These are phyloP conservation scores for Drosophila kanekoi DNA, from an alignment of 2,888 invertebrate species.

Conservation along the genomic window DNA sequence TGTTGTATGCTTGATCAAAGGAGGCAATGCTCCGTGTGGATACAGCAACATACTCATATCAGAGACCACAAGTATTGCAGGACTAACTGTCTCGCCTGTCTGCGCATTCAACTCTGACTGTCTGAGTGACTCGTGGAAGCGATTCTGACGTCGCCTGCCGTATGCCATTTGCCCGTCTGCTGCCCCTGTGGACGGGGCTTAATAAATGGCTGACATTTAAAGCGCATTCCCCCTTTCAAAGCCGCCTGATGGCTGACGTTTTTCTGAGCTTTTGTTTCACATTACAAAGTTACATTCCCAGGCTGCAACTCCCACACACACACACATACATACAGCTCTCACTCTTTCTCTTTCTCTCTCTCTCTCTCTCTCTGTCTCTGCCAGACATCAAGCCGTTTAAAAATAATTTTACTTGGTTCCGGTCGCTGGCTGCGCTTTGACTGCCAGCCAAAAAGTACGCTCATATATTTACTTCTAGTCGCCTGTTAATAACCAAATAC, in stretches of 20 bases:
- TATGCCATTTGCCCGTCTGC: constrained; percentile 59
- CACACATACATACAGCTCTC: background rate
- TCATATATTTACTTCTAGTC: constrained; percentile 69
- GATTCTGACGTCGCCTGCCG: constrained; percentile 43
- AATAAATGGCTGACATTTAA: constrained; percentile 72
- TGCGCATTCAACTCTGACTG: constrained; percentile 51
- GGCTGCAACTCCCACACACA: constrained; percentile 47
- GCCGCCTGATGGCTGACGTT: constrained; percentile 45
- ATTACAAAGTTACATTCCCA: constrained; percentile 57
- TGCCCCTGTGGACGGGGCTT: constrained; percentile 52
- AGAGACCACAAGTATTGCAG: constrained; percentile 14
- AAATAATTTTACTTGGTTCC: constrained; percentile 76
- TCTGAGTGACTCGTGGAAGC: constrained; percentile 54
- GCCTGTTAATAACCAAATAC: constrained; percentile 62
- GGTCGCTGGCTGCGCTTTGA: constrained; percentile 65
- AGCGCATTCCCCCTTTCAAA: constrained; percentile 53
- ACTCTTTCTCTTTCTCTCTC: background rate
- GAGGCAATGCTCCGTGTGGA: background rate
- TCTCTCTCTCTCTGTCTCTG: constrained; percentile 4
- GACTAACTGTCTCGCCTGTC: constrained; percentile 40
- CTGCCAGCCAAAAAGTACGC: constrained; percentile 66
- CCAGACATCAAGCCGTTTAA: constrained; percentile 67
- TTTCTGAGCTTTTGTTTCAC: constrained; percentile 69
- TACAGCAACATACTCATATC: constrained; percentile 3
- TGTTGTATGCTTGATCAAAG: background rate